A percentile compares a stretch with the other conserved stretches of the same genome.
Evolutionary conservation across 2,113 vertebrate species (phyloP).

Genomic region (Antennarius striatus): DNA sequence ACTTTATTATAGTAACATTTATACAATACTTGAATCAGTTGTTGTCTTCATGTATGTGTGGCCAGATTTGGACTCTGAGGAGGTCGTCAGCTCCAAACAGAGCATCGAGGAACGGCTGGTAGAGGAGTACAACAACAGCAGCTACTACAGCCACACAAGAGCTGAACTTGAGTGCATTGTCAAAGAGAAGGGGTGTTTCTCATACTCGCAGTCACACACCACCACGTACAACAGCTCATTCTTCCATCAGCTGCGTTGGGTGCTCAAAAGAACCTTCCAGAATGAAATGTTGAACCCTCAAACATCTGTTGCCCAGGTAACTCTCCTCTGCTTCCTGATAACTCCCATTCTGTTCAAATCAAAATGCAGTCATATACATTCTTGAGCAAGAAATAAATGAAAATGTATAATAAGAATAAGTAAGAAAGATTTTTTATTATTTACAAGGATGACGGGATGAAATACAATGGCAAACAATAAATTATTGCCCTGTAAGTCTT

Average conservation of each 20-base stretch:
- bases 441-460: too few relatives aligned
- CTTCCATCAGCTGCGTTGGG: slow-evolving; percentile 88
- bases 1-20: too few relatives aligned
- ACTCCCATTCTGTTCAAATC: too few relatives aligned
- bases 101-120: slow-evolving; percentile 81
- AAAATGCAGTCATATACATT: too few relatives aligned
- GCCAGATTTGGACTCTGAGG: slow-evolving; percentile 64
- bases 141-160: slow-evolving; percentile 75
- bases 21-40: background rate
- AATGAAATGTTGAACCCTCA: slow-evolving; percentile 89
- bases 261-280: slow-evolving; percentile 86
- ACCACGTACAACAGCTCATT: slow-evolving; percentile 87
- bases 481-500: too few relatives aligned
- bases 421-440: too few relatives aligned
- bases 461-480: too few relatives aligned
- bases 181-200: slow-evolving; percentile 58
- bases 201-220: slow-evolving; percentile 52
- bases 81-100: slow-evolving; percentile 42
- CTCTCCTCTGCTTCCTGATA: background rate
- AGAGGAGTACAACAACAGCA: slow-evolving; percentile 80
- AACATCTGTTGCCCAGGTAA: slow-evolving; percentile 90
- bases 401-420: too few relatives aligned
- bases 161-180: slow-evolving; percentile 76
- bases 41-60: background rate
- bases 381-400: too few relatives aligned